phyloP scores from a whole-genome alignment of 2,888 invertebrate species.

The Apamea anceps region DNA sequence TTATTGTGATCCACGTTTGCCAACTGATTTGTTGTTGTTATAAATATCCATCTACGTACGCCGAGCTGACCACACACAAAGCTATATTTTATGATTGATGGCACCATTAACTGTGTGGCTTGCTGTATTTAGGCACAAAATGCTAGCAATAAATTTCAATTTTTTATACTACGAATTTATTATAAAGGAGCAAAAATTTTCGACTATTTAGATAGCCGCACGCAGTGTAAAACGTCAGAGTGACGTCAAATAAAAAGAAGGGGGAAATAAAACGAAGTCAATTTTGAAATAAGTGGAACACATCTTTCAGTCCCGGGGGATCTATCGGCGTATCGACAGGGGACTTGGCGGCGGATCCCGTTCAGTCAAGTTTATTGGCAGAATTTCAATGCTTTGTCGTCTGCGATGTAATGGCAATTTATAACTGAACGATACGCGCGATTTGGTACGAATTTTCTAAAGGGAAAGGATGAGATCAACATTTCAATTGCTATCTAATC shows the following conservation, averaged over 20 bases:
- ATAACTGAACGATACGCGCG: slow-evolving; percentile 73
- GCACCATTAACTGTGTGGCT: slow-evolving; percentile 69
- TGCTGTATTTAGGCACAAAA: slow-evolving; percentile 69
- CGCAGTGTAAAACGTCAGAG: slow-evolving; percentile 66
- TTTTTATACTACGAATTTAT: slow-evolving; percentile 64
- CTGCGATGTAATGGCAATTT: slow-evolving; percentile 80
- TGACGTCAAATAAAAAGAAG: slow-evolving; percentile 70
- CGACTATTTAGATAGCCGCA: slow-evolving; percentile 66
- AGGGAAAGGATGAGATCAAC: slow-evolving; percentile 66
- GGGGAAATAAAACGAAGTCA: slow-evolving; percentile 79
- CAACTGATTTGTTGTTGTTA: slow-evolving; percentile 71
- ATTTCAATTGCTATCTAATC: slow-evolving; percentile 69
- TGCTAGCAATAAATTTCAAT: slow-evolving; percentile 72
- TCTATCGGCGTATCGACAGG: slow-evolving; percentile 80
- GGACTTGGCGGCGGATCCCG: slow-evolving; percentile 77
- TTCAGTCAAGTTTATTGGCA: slow-evolving; percentile 83
- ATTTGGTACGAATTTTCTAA: slow-evolving; percentile 67
- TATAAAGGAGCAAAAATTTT: slow-evolving; percentile 45
- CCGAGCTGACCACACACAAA: slow-evolving; percentile 71
- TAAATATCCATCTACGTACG: slow-evolving; percentile 72
- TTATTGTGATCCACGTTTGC: slow-evolving; percentile 65
- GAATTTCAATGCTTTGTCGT: slow-evolving; percentile 84
- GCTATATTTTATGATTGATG: slow-evolving; percentile 74
- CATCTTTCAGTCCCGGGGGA: slow-evolving; percentile 81
- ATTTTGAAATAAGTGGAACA: slow-evolving; percentile 82